These are phyloP conservation scores for Euleptes europaea DNA, from an alignment of 2,113 vertebrate genomes.

Conservation along the genomic window DNA sequence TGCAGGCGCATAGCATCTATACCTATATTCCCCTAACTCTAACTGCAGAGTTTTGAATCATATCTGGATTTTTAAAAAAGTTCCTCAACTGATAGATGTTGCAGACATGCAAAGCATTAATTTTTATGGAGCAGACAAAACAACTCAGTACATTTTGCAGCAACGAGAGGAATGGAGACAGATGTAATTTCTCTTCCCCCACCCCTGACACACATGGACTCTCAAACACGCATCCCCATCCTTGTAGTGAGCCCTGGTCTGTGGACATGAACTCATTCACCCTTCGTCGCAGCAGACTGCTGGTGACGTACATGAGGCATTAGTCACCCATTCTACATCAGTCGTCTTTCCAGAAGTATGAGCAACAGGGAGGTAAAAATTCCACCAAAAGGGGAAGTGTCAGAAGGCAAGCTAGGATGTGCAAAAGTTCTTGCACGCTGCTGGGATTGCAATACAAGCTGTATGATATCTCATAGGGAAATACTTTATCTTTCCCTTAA, in stretches of 20 bases:
- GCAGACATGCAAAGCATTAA: slow-evolving; percentile 9
- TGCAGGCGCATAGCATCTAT: no score
- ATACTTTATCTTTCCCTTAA: slow-evolving; percentile 63
- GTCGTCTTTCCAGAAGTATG: slow-evolving; percentile 74
- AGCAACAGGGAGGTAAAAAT: slow-evolving; percentile 60
- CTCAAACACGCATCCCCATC: slow-evolving; percentile 43
- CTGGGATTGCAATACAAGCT: slow-evolving; percentile 46
- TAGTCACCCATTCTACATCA: slow-evolving; percentile 73
- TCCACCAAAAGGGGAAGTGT: slow-evolving; percentile 70
- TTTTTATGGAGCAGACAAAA: background rate
- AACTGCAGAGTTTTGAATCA: slow-evolving; percentile 64
- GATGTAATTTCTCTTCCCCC: background rate
- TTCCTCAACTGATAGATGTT: slow-evolving; percentile 51
- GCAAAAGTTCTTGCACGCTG: slow-evolving; percentile 52
- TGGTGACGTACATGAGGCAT: slow-evolving; percentile 66
- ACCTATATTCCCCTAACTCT: background rate
- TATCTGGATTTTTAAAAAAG: slow-evolving; percentile 35
- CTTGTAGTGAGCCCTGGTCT: slow-evolving; percentile 53
- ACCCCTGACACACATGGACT: background rate
- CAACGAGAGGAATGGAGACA: background rate
- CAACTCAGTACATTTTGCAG: background rate
- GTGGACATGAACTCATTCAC: slow-evolving; percentile 75
- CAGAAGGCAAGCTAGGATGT: slow-evolving; percentile 61
- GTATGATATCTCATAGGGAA: slow-evolving; percentile 48
- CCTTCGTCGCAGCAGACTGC: slow-evolving; percentile 64